Evolutionary conservation across 2,888 invertebrate genomes (phyloP).

Genomic region (Chalcis sispes): DNA sequence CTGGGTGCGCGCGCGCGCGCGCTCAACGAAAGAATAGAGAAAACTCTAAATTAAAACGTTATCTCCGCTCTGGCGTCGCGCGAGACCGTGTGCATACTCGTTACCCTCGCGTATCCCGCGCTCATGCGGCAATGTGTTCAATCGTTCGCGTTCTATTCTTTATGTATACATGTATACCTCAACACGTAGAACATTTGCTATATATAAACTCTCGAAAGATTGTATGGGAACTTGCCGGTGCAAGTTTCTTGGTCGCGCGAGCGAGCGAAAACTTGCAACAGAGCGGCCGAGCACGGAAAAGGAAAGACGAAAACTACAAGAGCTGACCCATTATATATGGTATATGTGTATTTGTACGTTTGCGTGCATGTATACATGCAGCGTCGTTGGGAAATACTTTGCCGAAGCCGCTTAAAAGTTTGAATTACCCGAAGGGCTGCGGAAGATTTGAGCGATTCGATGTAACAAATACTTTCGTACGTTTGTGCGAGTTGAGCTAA

Average conservation of each 20-base stretch:
- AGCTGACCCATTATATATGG: slow-evolving; percentile 40
- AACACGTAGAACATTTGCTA: background rate
- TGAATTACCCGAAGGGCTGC: slow-evolving; percentile 5
- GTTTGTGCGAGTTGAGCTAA: background rate
- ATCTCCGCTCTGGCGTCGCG: slow-evolving; percentile 11
- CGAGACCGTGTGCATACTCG: background rate
- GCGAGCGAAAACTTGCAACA: no score
- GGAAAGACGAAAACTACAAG: slow-evolving; percentile 31
- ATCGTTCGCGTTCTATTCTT: no score
- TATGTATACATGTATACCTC: background rate
- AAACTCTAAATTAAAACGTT: slow-evolving; percentile 44
- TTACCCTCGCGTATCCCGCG: no score
- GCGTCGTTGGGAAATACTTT: slow-evolving; percentile 25
- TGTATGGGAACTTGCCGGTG: slow-evolving; percentile 19
- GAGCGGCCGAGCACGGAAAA: slow-evolving; percentile 6
- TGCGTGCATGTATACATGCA: no score
- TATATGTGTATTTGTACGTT: no score
- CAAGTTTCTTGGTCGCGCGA: slow-evolving; percentile 41
- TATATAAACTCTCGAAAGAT: background rate
- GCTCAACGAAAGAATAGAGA: slow-evolving; percentile 22
- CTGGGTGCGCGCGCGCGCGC: no score
- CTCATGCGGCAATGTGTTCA: no score
- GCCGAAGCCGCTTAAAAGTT: slow-evolving; percentile 12
- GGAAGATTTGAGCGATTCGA: background rate
- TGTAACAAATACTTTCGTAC: background rate